Evolutionary conservation across 2,888 invertebrate species (phyloP).

Genomic region (Flabesymbios commensalis): DNA sequence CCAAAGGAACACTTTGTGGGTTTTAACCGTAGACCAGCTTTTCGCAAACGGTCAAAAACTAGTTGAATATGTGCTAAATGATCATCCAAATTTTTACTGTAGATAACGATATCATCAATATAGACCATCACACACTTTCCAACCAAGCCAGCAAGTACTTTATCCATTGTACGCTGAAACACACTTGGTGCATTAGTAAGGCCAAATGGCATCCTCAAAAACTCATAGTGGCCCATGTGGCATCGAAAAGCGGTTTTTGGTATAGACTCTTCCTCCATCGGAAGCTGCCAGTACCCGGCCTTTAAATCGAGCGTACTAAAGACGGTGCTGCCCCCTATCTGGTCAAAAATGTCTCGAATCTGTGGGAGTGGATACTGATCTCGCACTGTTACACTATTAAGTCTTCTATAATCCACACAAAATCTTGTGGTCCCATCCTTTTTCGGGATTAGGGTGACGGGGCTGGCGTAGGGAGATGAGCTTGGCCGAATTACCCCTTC

Average conservation of each 20-base stretch:
- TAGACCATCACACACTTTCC: background rate
- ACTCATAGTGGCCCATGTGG: background rate
- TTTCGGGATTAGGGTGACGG: background rate
- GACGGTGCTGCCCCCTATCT: background rate
- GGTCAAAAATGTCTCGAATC: background rate
- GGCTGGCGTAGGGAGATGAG: background rate
- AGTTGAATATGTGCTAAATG: background rate
- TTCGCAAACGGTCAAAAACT: constrained; percentile 4
- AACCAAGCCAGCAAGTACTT: background rate
- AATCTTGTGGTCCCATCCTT: background rate
- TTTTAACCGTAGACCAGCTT: constrained; percentile 19
- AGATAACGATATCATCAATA: constrained; percentile 26
- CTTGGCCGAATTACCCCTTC: background rate
- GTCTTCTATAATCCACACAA: background rate
- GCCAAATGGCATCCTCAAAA: background rate
- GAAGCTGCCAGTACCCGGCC: background rate
- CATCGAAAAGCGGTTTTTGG: constrained; percentile 1
- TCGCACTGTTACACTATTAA: background rate
- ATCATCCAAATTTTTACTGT: background rate
- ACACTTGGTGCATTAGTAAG: too few relatives aligned
- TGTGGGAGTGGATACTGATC: background rate
- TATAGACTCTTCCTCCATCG: background rate
- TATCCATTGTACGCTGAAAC: background rate
- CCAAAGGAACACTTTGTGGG: constrained; percentile 23
- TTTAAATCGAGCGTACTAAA: background rate